Evolutionary conservation across 2,888 invertebrate species (phyloP), one percentile per base, ranked within the genome.

Genomic region (Ophion ventricosus): DNA sequence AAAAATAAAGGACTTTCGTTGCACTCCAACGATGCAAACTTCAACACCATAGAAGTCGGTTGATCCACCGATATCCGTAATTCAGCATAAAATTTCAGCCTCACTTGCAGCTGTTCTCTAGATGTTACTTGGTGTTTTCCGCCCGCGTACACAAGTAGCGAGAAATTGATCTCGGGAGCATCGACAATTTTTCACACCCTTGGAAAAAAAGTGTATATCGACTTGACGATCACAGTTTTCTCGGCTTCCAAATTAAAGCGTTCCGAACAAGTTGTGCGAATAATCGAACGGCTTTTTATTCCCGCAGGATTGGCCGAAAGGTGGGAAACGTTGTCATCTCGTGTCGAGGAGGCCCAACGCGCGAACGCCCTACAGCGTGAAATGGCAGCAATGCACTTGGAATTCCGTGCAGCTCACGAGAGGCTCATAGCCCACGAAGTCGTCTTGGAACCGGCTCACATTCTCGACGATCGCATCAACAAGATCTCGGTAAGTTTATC

Each of bases 251-350:
- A 14, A 14, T 49, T 49, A 49, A 11, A 49, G 11, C 43, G 43
- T 11, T 49, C 43, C 14, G 43, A 49, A 10, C 43, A 49, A 43
- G 43, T 49, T 49, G 43, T 49, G 43, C 14, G 14, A 49, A 49
- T 49, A 49, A 49, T 49, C 23, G 26, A 43, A 72, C 17, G 56
- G n/a, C 26, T 57, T 61, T 74, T 74, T 56, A 64, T 63, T 49
- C 14, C 49, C 49, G 49, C 88, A 93, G 93, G 91, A 82, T 89
- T 94, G 88, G 92, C 94, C 89, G 91, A 93, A 89, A 88, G 93
- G 90, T 92, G 94, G 94, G 94, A 95, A 89, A 91, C 93, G 23
- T 90, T 94, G 78, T 93, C 94, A 76, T 91, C 93, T 29, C 92
- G 92, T 70, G 92, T 92, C 8, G 93, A 93, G 77, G 93, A 94